Conservation (phyloP, 2,113 vertebrate genomes). For the Dunckerocampus dactyliophorus region DNA sequence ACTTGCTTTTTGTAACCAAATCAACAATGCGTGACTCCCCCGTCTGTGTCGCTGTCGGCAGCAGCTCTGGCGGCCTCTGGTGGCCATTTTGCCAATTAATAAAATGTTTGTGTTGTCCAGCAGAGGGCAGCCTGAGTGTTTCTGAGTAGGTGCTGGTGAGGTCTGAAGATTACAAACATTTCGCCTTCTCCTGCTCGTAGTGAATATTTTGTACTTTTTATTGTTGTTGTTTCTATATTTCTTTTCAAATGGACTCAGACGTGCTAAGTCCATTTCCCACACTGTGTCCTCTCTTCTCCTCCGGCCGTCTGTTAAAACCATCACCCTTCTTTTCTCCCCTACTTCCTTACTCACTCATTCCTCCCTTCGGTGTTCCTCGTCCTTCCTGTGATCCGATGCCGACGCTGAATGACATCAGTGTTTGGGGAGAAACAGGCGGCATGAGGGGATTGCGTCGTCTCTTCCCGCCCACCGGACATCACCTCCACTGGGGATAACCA, state of each 20-base stretch:
- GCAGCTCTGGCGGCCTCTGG: slow-evolving; percentile 31
- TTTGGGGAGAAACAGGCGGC: too few species aligned
- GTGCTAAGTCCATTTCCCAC: background rate
- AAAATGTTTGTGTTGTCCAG: slow-evolving; percentile 17
- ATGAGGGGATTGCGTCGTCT: too few species aligned
- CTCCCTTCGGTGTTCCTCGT: background rate
- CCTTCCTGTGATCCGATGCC: slow-evolving; percentile 17
- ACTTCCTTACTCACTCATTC: background rate
- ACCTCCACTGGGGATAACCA: too few species aligned
- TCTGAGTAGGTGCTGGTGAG: background rate
- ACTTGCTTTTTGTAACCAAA: background rate
- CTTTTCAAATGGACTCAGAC: background rate
- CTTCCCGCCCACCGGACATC: too few species aligned
- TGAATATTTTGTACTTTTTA: background rate
- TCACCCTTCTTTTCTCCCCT: background rate
- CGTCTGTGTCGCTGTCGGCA: background rate
- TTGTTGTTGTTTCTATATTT: too few species aligned
- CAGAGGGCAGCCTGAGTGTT: slow-evolving; percentile 46
- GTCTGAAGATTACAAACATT: background rate
- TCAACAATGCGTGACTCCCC: background rate
- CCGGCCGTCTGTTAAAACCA: background rate
- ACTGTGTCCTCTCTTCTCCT: background rate
- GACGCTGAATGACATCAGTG: too few species aligned
- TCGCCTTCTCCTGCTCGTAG: background rate
- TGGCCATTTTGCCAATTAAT: background rate